Conservation (phyloP, 1,140 invertebrate species). For the Drosophila mauritiana region DNA sequence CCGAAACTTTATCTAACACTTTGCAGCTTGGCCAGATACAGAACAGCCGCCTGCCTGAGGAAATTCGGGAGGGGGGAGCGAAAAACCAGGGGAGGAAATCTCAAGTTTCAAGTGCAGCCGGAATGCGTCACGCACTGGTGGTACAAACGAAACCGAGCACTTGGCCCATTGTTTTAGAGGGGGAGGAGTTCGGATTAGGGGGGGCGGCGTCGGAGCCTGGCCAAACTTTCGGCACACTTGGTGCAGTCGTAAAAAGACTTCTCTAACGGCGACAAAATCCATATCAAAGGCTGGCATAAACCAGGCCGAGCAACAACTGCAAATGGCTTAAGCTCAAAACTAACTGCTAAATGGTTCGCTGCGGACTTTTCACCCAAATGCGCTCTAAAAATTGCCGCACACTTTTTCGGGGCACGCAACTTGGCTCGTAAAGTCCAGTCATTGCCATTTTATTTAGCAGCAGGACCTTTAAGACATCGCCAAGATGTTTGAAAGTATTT, state of each 20-base stretch:
- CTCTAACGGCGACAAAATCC: slow-evolving; percentile 49
- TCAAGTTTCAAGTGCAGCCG: slow-evolving; percentile 71
- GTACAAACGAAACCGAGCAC: slow-evolving; percentile 34
- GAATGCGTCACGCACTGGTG: slow-evolving; percentile 75
- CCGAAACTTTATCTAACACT: slow-evolving; percentile 76
- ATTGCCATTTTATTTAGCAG: slow-evolving; percentile 48
- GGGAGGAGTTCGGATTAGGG: neutral
- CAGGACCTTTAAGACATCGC: slow-evolving; percentile 63
- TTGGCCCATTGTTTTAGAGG: slow-evolving; percentile 56
- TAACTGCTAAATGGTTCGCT: slow-evolving; percentile 77
- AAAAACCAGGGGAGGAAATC: slow-evolving; percentile 8
- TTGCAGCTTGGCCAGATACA: slow-evolving; percentile 60
- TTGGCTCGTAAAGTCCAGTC: slow-evolving; percentile 63
- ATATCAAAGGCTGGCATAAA: slow-evolving; percentile 69
- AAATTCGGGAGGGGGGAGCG: neutral
- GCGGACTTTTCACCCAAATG: slow-evolving; percentile 62
- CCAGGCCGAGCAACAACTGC: slow-evolving; percentile 57
- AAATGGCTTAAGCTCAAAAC: slow-evolving; percentile 68
- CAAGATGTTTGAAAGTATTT: slow-evolving; percentile 54
- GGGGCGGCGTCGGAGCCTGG: slow-evolving; percentile 4
- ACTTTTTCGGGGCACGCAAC: slow-evolving; percentile 52
- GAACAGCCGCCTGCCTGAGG: slow-evolving; percentile 26
- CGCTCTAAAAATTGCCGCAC: slow-evolving; percentile 70
- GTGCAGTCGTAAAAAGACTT: slow-evolving; percentile 75
- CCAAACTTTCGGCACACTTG: slow-evolving; percentile 74